These are phyloP conservation scores for Liparis tanakae DNA, from an alignment of 2,797 vertebrate genomes.

Conservation along the genomic window DNA sequence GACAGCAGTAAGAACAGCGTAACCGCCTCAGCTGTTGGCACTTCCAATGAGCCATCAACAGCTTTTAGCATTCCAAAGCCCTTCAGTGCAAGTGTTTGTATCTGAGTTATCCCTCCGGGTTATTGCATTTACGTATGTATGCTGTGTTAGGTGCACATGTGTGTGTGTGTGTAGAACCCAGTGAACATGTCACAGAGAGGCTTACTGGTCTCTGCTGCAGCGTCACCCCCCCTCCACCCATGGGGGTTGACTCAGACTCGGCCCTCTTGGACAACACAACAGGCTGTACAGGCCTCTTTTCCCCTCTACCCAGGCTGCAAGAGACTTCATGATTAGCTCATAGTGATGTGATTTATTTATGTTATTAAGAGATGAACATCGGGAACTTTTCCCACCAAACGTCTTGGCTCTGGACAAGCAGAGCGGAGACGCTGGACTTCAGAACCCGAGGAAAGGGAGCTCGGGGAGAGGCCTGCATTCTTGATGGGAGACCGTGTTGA, in stretches of 20 bases:
- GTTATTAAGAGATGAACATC: constrained; percentile 80
- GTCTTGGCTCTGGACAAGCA: constrained; percentile 77
- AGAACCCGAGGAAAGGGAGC: constrained; percentile 60
- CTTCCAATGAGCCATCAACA: constrained; percentile 83
- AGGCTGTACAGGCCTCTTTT: background rate
- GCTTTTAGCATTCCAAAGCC: constrained; percentile 74
- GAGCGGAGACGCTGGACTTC: constrained; percentile 73
- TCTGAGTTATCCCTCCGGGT: constrained; percentile 63
- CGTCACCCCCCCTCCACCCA: constrained; percentile 35
- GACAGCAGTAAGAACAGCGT: constrained; percentile 64
- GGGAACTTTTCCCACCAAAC: constrained; percentile 84
- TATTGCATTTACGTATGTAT: constrained; percentile 52
- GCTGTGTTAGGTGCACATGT: constrained; percentile 38
- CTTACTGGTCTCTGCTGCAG: constrained; percentile 66
- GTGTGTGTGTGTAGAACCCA: constrained; percentile 36
- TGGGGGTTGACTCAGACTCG: too few species aligned
- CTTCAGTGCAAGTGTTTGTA: constrained; percentile 60
- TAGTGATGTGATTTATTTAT: constrained; percentile 86
- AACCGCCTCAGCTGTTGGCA: constrained; percentile 81
- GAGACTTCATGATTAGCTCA: constrained; percentile 82
- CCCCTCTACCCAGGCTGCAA: constrained; percentile 67
- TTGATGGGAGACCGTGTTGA: constrained; percentile 67
- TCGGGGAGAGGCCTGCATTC: constrained; percentile 71
- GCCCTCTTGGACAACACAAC: too few species aligned
- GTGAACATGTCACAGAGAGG: constrained; percentile 55